Base-by-base conservation (phyloP, 53 echinoderm and acorn worm species). In the Paelopatides confundens region DNA sequence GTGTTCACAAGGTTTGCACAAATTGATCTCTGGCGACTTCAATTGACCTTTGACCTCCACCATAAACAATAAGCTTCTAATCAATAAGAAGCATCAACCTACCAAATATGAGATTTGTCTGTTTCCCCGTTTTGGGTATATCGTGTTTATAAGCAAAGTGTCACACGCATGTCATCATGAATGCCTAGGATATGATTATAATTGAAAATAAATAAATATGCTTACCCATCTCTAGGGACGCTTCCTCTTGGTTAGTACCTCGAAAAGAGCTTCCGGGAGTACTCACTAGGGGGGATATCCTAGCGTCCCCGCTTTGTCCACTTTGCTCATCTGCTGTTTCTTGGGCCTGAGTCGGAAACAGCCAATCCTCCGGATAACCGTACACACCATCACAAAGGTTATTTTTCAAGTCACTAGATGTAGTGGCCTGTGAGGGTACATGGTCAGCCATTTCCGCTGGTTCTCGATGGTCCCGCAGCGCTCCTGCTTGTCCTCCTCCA, bases 301-400 rank as follows among this genome's bases (percentile, higher is more conserved):
- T 58, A 21, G 47, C 21, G 39, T 17, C 40, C 46, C 26, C 39
- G n/a, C 74, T 74, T 24, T 74, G 39, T 21, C 46, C 74, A 74
- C 74, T 74, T 46, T 74, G 74, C 3, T 15, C 27, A 21, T 74
- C 74, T n/a, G 21, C 74, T 5, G 37, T 26, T 40, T 8, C 0
- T 28, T 74, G 38, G 6, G 14, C 35, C 24, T 39, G 24, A 23
- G 23, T 26, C 0, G 3, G 24, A 23, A 21, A 74, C 18, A 74
- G 74, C 39, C 40, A 74, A 23, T 74, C 40, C 40, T 39, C 74
- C 12, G 74, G 74, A 24, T 74, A 74, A 23, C 74, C 39, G 14
- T 74, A 74, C 1, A 21, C 18, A 58, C 58, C 58, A 21, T 36
- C 74, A 10, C 39, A 21, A 18, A 35, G 46, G 9, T 35, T 11